Evolutionary conservation across 2,888 invertebrate genomes (phyloP), one percentile per base, ranked within the genome.

Genomic region (Rhodophaea formosa): DNA sequence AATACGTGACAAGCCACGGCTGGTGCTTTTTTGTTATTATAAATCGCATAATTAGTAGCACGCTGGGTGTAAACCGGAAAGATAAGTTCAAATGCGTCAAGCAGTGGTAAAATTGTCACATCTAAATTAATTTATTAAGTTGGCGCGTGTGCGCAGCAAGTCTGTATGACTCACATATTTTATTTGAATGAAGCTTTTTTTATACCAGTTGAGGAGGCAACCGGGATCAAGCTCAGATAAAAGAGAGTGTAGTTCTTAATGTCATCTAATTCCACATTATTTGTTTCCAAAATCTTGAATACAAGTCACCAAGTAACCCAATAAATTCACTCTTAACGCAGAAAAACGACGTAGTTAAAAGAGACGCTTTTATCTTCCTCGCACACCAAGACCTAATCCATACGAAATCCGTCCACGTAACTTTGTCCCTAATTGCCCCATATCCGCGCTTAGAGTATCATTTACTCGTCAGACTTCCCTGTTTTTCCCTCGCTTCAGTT

Each of bases 11-110:
- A 74, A 79, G 69, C 67, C 74, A 67, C 69, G 69, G 66, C 74
- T 77, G 73, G 78, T 78, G 76, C 76, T 71, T 75, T 81, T 81
- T 79, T 81, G 78, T 79, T 72, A 72, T 74, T 76, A 74, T 79
- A 78, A 86, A 84, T 79, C 74, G 77, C 76, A 70, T 79, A 84
- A 84, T 84, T 85, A 81, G 78, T 75, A 64, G 71, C 80, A 82
- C 77, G 79, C 79, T 73, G 71, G 59, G 68, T 65, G 66, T 66
- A 70, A 73, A 79, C 72, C 73, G 77, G 69, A 70, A 70, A 75
- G 73, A 77, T 77, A 71, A 77, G 63, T 72, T 70, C 67, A 67
- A 51, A 75, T 71, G 67, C 64, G 65, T 60, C 53, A 42, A 57
- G 58, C 59, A 58, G 39, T 66, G 63, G 66, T 72, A 63, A 57